Conservation (phyloP, 2,888 invertebrate genomes). For the Pegoplata infirma region DNA sequence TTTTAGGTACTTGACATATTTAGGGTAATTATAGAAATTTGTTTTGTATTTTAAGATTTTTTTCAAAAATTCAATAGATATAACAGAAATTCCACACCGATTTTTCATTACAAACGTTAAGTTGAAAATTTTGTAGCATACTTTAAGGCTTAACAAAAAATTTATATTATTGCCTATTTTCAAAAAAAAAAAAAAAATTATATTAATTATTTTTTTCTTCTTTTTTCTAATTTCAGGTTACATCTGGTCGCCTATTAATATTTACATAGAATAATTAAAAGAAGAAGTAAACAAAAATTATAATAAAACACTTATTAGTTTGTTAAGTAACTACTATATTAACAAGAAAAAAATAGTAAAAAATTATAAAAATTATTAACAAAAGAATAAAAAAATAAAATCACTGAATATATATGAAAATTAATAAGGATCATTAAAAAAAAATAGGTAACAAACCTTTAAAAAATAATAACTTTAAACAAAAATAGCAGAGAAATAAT, state of each 20-base stretch:
- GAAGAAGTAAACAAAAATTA: slow-evolving; percentile 27
- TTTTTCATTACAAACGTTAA: not conserved
- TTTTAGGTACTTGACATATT: slow-evolving; percentile 12
- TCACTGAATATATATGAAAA: not conserved
- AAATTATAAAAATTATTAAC: slow-evolving; percentile 38
- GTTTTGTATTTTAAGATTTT: too few relatives aligned
- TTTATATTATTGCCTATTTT: too few relatives aligned
- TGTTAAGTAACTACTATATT: slow-evolving; percentile 44
- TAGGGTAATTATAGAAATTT: slow-evolving; percentile 34
- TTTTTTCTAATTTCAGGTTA: slow-evolving; percentile 68
- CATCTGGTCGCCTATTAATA: slow-evolving; percentile 73
- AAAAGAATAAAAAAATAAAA: not conserved
- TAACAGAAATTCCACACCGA: too few relatives aligned
- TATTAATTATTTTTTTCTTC: not conserved
- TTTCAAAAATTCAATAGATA: too few relatives aligned
- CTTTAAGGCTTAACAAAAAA: not conserved
- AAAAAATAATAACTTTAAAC: slow-evolving; percentile 2
- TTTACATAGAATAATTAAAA: slow-evolving; percentile 66
- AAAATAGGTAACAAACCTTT: slow-evolving; percentile 10
- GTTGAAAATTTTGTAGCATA: not conserved
- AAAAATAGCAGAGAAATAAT: not conserved
- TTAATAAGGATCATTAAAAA: slow-evolving; percentile 4
- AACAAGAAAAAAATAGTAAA: slow-evolving; percentile 49
- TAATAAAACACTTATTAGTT: slow-evolving; percentile 37
- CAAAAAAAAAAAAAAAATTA: not conserved